Evolutionary conservation across 1,140 invertebrate species (phyloP), one percentile per base, ranked within the genome.

Genomic region (Diorhabda sublineata): DNA sequence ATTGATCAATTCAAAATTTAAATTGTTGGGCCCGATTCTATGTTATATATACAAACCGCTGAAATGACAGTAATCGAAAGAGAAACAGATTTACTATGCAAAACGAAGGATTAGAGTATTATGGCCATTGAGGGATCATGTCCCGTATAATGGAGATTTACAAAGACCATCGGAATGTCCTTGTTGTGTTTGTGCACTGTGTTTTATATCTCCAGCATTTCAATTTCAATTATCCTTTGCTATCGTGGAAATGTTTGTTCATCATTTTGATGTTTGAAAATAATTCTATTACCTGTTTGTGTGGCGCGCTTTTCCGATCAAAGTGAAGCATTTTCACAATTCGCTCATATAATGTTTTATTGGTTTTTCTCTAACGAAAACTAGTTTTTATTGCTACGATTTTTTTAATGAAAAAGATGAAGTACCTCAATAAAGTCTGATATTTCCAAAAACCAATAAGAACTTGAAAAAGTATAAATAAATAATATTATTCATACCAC

Each of bases 31-130:
- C 45, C 65, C 64, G 60, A 67, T 67, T 65, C 58, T 64, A 68
- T 26, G 26, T 26, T 26, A 26, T 26, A 26, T 68, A 56, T 57
- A 58, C 59, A 63, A 69, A 69, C 69, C 56, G 67, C 67, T 72
- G 71, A 72, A 72, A 72, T 72, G 71, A 72, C 71, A 69, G 71
- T 67, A 67, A 68, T 68, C 63, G 66, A 71, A 70, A 71, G 67
- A 67, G 70, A 61, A 66, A 71, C 65, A 61, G 60, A 69, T 68
- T 66, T 67, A 65, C 70, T 67, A 72, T 72, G 71, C 71, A 72
- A 69, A 72, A 58, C 71, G 63, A 66, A 64, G 68, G 71, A 72
- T 72, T 72, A 69, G 64, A 59, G 67, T 56, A 72, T 72, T 72
- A 69, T 67, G 59, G 67, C 65, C n/a, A 67, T 67, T 67, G 65